A percentile compares a stretch with the other conserved stretches of the same genome.
Evolutionary conservation across 1,140 invertebrate genomes (phyloP).

Genomic region (Lucilia cuprina): DNA sequence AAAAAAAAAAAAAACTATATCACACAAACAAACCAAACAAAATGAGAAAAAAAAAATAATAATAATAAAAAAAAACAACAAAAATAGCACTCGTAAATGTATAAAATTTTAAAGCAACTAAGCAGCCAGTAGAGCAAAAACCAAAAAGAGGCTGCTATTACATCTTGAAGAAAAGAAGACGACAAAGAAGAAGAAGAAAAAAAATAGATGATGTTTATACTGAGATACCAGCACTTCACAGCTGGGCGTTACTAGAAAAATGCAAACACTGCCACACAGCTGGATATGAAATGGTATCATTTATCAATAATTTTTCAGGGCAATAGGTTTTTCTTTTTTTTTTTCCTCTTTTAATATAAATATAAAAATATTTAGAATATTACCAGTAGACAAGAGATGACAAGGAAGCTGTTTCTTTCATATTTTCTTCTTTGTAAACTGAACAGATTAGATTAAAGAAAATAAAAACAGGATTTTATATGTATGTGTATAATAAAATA

Average conservation of each 20-base stretch:
- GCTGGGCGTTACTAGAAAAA: neutral
- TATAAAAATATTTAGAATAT: neutral
- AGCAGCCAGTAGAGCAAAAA: slow-evolving; percentile 15
- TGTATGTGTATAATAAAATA: no score
- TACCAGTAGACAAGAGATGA: neutral
- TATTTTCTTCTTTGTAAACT: no score
- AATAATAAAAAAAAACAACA: neutral
- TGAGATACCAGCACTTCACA: neutral
- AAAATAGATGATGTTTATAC: neutral
- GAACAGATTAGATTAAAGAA: no score
- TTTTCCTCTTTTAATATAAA: neutral
- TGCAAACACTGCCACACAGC: neutral
- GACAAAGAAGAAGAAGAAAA: neutral
- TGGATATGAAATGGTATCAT: neutral
- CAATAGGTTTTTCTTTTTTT: neutral
- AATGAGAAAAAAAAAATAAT: neutral
- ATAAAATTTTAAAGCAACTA: slow-evolving; percentile 1
- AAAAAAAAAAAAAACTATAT: neutral
- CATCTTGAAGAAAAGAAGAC: neutral
- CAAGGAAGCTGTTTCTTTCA: no score
- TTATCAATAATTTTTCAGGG: slow-evolving; percentile 1
- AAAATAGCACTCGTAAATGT: neutral
- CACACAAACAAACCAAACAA: neutral
- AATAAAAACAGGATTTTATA: no score
- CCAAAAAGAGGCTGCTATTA: neutral